Percentiles rank a stretch among this genome's conserved stretches.
Evolutionary conservation across 2,797 vertebrate genomes (phyloP).

Genomic region (Tauraco hartlaubi): DNA sequence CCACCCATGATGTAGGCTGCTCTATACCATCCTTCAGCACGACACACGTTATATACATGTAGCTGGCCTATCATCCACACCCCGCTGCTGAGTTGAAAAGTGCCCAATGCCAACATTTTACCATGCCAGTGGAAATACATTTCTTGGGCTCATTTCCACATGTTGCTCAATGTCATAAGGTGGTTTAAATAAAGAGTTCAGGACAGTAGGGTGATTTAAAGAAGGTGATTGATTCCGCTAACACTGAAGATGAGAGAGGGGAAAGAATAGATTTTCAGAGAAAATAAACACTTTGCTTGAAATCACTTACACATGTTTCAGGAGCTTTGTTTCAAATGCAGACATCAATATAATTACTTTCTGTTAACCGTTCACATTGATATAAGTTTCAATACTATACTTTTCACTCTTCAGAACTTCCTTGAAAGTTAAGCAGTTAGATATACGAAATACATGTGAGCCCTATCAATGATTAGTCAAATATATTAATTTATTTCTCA

Average conservation of each 20-base stretch:
- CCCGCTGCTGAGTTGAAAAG: constrained; percentile 29
- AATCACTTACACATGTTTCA: neutral
- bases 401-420: neutral
- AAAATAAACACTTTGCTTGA: neutral
- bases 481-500: neutral
- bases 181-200: neutral
- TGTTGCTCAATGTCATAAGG: neutral
- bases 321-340: neutral
- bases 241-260: neutral
- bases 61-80: neutral
- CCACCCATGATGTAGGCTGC: neutral
- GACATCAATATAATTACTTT: neutral
- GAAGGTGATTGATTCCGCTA: neutral
- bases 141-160: constrained; percentile 4
- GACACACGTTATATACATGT: neutral
- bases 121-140: constrained; percentile 10
- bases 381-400: neutral
- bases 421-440: neutral
- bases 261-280: neutral
- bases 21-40: neutral
- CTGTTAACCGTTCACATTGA: neutral
- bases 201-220: neutral
- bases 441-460: neutral
- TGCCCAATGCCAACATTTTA: constrained; percentile 5
- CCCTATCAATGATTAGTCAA: neutral